Percentiles rank a stretch among this genome's conserved stretches.
Evolutionary conservation across 2,113 vertebrate species (phyloP).

Genomic region (Coreoperca whiteheadi): DNA sequence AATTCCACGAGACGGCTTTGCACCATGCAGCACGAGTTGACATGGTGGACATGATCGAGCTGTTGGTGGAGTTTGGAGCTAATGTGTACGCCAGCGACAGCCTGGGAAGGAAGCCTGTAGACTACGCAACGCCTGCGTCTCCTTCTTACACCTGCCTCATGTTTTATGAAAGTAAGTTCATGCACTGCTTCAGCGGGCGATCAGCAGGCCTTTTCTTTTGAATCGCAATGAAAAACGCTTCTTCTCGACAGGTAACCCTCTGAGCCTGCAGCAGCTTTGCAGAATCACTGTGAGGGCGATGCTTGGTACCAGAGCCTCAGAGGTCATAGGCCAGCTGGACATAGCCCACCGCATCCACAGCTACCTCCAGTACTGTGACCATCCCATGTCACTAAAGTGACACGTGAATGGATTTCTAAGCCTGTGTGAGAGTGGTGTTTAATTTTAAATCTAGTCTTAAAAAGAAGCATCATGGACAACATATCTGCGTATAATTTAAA

Average conservation of each 20-base stretch:
- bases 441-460: background rate
- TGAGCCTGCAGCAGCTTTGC: conserved; percentile 91
- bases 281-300: conserved; percentile 85
- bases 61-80: conserved; percentile 92
- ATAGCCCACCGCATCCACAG: conserved; percentile 84
- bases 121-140: conserved; percentile 86
- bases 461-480: background rate
- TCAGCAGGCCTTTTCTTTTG: background rate
- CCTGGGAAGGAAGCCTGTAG: conserved; percentile 84
- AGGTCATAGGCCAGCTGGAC: conserved; percentile 83
- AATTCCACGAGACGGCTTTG: conserved; percentile 91
- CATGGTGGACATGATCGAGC: conserved; percentile 87
- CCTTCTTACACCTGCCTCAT: conserved; percentile 82
- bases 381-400: background rate
- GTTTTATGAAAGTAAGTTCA: conserved; percentile 87
- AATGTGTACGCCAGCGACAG: conserved; percentile 89
- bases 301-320: conserved; percentile 81
- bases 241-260: conserved; percentile 82
- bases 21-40: conserved; percentile 89
- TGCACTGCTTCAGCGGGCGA: background rate
- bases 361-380: conserved; percentile 86
- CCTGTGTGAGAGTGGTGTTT: background rate
- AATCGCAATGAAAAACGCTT: background rate
- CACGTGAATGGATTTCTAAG: background rate
- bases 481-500: background rate